Conservation (phyloP, 2,113 vertebrate species). For the Plecturocebus donacophilus region DNA sequence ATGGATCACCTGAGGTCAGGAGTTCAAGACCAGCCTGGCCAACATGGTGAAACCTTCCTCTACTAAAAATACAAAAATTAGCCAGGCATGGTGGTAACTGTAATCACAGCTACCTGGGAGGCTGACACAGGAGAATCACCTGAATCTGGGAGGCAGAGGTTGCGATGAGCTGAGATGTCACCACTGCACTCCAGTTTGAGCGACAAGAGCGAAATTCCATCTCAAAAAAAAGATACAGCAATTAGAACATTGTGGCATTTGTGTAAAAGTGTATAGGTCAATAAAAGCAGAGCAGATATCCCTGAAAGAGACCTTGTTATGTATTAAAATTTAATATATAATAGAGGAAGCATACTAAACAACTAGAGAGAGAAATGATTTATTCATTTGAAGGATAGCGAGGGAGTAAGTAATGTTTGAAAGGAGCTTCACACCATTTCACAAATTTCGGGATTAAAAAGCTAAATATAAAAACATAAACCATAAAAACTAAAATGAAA, state of each 20-base stretch:
- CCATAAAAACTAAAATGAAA: constrained; percentile 52
- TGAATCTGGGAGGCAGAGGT: too few species aligned
- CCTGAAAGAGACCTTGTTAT: constrained; percentile 7
- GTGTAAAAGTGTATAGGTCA: neutral
- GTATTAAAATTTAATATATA: constrained; percentile 40
- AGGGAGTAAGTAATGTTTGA: constrained; percentile 27
- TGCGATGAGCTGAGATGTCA: too few species aligned
- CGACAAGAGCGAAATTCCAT: too few species aligned
- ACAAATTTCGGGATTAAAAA: constrained; percentile 50
- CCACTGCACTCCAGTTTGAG: too few species aligned
- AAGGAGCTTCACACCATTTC: constrained; percentile 22
- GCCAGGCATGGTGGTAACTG: too few species aligned
- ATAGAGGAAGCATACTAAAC: constrained; percentile 51
- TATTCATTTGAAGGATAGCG: constrained; percentile 36
- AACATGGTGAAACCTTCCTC: too few species aligned
- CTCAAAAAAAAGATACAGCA: neutral
- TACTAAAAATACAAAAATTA: too few species aligned
- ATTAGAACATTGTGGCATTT: constrained; percentile 9
- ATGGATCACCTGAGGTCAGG: too few species aligned
- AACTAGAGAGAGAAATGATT: neutral
- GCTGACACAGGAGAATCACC: too few species aligned
- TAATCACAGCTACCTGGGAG: too few species aligned
- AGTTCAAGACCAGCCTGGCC: too few species aligned
- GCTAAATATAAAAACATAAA: constrained; percentile 49
- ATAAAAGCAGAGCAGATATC: neutral